Base-by-base conservation (phyloP, 2,797 vertebrate genomes). In the Clarias laeviceps region DNA sequence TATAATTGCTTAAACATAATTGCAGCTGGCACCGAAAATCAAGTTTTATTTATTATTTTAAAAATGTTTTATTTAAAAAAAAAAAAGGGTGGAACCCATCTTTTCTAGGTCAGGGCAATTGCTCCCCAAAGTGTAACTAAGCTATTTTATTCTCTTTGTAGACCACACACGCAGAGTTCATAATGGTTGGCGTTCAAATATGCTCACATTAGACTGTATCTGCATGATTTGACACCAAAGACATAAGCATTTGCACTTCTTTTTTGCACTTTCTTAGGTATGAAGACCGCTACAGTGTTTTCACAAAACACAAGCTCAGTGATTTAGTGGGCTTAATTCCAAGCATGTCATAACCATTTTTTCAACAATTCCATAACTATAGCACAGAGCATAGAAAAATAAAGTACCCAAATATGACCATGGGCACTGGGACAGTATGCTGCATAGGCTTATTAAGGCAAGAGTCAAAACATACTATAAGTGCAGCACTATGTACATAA, bases 101-200 rank as follows among this genome's bases (percentile, higher is more conserved):
- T 65, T 82, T 84, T 84, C 40, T 79, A 81, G 54, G 84, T 85
- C 68, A 86, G 83, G 64, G 77, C 83, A 87, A 87, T 86, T 50
- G 70, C 84, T 88, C 85, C 82, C 85, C 45, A 80, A 82, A 84
- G 82, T 69, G 79, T 61, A 80, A 72, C 62, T 62, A 80, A 0
- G 8, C 45, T 69, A 17, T 65, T 82, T 83, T 85, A 80, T 83
- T 70, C 72, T 34, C 5, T 34, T 80, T 84, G 83, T 62, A 83
- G 88, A 88, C 88, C 88, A 88, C 90, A 89, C 88, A 89, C 78
- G 66, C 11, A 17, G 73, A 82, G 54, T 66, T 73, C 69, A 82
- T 40, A 62, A 84, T 32, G 29, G 45, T 34, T 61, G 61, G 80
- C 80, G 80, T 68, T 85, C 50, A 34, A 87, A 87, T 87, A 73